Evolutionary conservation across 2,888 invertebrate genomes (phyloP).

Genomic region (Pterostichus madidus): DNA sequence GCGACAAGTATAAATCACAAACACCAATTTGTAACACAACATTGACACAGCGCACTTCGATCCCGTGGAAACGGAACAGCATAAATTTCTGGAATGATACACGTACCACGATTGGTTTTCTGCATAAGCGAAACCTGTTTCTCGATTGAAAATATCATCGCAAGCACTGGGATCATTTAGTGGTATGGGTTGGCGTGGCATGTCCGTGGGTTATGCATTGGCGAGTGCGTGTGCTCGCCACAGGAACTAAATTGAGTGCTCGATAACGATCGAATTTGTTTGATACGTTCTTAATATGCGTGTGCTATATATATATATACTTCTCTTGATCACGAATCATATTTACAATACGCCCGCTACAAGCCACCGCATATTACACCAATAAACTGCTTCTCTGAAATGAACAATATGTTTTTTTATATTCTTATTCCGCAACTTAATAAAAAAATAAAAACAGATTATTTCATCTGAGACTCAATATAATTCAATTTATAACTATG

Average conservation of each 20-base stretch:
- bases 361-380: not conserved
- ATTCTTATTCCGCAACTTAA: too few species aligned
- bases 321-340: constrained; percentile 35
- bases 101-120: not conserved
- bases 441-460: too few species aligned
- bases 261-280: constrained; percentile 60
- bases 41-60: constrained; percentile 44
- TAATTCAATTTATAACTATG: too few species aligned
- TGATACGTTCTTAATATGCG: constrained; percentile 61
- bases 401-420: not conserved
- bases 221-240: constrained; percentile 45
- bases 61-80: constrained; percentile 30
- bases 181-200: constrained; percentile 27
- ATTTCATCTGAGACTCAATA: too few species aligned
- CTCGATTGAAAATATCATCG: not conserved
- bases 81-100: constrained; percentile 28
- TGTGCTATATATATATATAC: constrained; percentile 47
- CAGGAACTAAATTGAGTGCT: constrained; percentile 54
- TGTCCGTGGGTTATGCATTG: constrained; percentile 43
- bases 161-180: not conserved
- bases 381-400: not conserved
- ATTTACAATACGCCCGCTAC: constrained; percentile 13
- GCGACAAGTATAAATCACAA: constrained; percentile 40
- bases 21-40: constrained; percentile 37
- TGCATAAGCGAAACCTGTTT: not conserved